Evolutionary conservation across 2,888 invertebrate genomes (phyloP).

Genomic region (Eristalis arbustorum): DNA sequence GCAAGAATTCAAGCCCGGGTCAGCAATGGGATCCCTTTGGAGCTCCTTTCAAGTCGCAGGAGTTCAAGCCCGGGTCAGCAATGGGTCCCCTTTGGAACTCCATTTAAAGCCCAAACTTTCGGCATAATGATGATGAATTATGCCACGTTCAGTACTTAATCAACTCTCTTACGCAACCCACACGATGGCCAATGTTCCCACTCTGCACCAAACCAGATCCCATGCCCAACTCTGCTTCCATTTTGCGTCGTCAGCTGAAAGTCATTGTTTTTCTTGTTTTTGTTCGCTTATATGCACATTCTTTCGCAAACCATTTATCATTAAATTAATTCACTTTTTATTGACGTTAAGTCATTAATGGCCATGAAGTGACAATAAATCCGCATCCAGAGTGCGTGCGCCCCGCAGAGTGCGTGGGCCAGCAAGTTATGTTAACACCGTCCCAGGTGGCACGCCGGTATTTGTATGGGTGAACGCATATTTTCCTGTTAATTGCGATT

Average conservation of each 20-base stretch:
- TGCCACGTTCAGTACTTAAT: too few relatives aligned
- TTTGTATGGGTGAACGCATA: not conserved
- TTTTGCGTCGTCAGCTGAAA: not conserved
- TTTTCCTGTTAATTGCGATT: not conserved
- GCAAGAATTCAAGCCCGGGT: too few relatives aligned
- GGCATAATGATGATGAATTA: too few relatives aligned
- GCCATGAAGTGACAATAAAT: not conserved
- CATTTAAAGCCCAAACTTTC: too few relatives aligned
- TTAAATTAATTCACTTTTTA: not conserved
- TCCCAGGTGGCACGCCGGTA: not conserved
- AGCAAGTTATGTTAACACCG: not conserved
- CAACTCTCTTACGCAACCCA: too few relatives aligned
- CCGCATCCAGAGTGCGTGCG: not conserved
- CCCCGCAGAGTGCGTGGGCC: not conserved
- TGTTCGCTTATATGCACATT: not conserved
- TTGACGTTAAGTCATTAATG: not conserved
- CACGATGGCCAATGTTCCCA: not conserved
- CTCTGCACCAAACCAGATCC: too few relatives aligned
- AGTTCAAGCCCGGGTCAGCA: too few relatives aligned
- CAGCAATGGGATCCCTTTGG: too few relatives aligned
- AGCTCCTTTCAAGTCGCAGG: too few relatives aligned
- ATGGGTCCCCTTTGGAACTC: too few relatives aligned
- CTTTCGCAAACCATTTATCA: not conserved
- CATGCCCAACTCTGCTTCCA: not conserved
- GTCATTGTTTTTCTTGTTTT: not conserved